Percentiles rank a stretch among this genome's conserved stretches.
These are phyloP conservation scores for Pogonocherus hispidulus DNA, from an alignment of 2,888 invertebrate species.

Conservation along the genomic window DNA sequence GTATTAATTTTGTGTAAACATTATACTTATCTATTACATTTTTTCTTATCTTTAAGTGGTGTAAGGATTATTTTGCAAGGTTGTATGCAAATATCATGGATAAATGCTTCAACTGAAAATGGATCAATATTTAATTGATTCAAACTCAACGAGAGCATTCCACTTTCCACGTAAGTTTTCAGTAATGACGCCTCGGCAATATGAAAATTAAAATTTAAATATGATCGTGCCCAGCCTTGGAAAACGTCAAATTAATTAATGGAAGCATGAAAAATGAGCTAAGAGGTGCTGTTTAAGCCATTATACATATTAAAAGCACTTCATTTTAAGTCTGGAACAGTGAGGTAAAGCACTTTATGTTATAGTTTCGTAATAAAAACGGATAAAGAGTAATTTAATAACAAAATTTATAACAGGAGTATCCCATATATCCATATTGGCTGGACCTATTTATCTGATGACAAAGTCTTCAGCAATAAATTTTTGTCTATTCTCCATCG, in stretches of 20 bases:
- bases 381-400: background rate
- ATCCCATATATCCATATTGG: too few relatives aligned
- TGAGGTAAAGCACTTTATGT: background rate
- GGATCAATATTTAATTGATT: too few relatives aligned
- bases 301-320: slow-evolving; percentile 28
- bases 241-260: slow-evolving; percentile 30
- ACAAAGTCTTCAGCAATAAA: too few relatives aligned
- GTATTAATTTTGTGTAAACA: too few relatives aligned
- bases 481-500: too few relatives aligned
- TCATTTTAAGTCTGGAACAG: background rate
- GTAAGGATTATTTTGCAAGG: too few relatives aligned
- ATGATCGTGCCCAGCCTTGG: slow-evolving; percentile 12
- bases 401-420: background rate
- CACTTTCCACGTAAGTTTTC: background rate
- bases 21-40: too few relatives aligned
- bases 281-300: slow-evolving; percentile 18
- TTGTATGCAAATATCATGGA: too few relatives aligned
- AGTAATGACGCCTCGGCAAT: slow-evolving; percentile 1
- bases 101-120: too few relatives aligned
- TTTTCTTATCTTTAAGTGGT: too few relatives aligned
- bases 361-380: background rate
- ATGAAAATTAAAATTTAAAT: slow-evolving; percentile 27
- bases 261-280: slow-evolving; percentile 21
- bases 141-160: background rate
- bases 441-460: too few relatives aligned